Conservation (phyloP, 2,113 vertebrate genomes). For the Barbus barbus region DNA sequence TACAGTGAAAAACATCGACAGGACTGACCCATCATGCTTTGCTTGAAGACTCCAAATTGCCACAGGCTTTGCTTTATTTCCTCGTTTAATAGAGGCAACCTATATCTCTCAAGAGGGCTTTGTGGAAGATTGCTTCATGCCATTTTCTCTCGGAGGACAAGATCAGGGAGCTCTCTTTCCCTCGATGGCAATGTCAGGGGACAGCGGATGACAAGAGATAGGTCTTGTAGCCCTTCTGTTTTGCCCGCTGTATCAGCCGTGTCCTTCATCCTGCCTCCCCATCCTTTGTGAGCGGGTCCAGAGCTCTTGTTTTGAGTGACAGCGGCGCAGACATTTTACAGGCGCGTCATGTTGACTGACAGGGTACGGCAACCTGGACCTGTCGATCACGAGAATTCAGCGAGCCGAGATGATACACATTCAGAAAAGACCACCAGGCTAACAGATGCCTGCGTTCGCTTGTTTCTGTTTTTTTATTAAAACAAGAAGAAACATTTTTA, state of each 20-base stretch:
- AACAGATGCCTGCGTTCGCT: too few species aligned
- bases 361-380: slow-evolving; percentile 16
- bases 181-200: slow-evolving; percentile 29
- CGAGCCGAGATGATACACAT: background rate
- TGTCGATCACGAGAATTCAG: slow-evolving; percentile 37
- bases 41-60: slow-evolving; percentile 35
- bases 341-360: slow-evolving; percentile 40
- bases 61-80: slow-evolving; percentile 34
- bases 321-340: slow-evolving; percentile 12
- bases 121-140: slow-evolving; percentile 27
- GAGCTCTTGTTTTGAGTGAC: slow-evolving; percentile 42
- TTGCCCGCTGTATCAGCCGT: too few species aligned
- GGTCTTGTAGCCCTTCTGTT: background rate
- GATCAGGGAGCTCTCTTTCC: slow-evolving; percentile 23
- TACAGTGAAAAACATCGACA: slow-evolving; percentile 55
- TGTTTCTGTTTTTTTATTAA: too few species aligned
- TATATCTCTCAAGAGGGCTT: slow-evolving; percentile 30
- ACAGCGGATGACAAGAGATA: slow-evolving; percentile 36
- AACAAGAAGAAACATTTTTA: too few species aligned
- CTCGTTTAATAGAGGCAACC: slow-evolving; percentile 33
- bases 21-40: slow-evolving; percentile 14
- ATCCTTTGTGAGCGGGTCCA: slow-evolving; percentile 42
- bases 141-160: slow-evolving; percentile 22
- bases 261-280: slow-evolving; percentile 33
- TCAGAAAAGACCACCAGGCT: too few species aligned